Base-by-base conservation (phyloP, 2,797 vertebrate genomes). In the Sebastolobus altivelis region DNA sequence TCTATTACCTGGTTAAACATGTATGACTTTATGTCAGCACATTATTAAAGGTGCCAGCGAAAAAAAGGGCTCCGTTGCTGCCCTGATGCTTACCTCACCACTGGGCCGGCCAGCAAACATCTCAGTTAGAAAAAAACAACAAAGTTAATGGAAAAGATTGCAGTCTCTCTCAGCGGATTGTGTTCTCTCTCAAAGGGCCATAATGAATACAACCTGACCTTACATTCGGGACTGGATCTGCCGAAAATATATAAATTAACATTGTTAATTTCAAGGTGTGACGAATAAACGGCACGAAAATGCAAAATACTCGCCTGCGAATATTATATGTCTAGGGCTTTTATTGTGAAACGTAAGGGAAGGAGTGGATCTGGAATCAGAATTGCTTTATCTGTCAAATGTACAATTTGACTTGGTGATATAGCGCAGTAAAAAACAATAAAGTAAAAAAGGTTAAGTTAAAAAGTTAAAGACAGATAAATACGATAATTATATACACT, bases 21-120 rank as follows among this genome's bases (percentile, higher is more conserved):
- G 88, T 90, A 93, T 94, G 92, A 94, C 92, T 94, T 93, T 69
- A 91, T 91, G 92, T 94, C 92, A 91, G 93, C 92, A 94, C 85
- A 93, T 94, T 94, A 95, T 89, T 85, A 81, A 93, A 90, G 88
- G 88, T 89, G 88, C 86, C 81, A 87, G 87, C 65, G 29, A 67
- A 67, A 67, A 52, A 46, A 16, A 25, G 25, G 8, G 38, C 37
- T 77, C 59, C 37, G 76, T 69, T 60, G 72, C 68, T 79, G 79
- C 79, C 77, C 78, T 81, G 75, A 83, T 87, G 87, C 87, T 88
- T 89, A 89, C 87, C 61, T 87, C 88, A 90, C 86, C 85, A 79
- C 61, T n/a, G 60, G 79, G 89, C 65, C 78, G 60, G 81, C 80
- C 75, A 83, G 75, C 63, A 87, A 75, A 91, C 58, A 87, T 81